Evolutionary conservation across 2,888 invertebrate species (phyloP), one percentile per base, ranked within the genome.

Genomic region (Acronicta leporina): DNA sequence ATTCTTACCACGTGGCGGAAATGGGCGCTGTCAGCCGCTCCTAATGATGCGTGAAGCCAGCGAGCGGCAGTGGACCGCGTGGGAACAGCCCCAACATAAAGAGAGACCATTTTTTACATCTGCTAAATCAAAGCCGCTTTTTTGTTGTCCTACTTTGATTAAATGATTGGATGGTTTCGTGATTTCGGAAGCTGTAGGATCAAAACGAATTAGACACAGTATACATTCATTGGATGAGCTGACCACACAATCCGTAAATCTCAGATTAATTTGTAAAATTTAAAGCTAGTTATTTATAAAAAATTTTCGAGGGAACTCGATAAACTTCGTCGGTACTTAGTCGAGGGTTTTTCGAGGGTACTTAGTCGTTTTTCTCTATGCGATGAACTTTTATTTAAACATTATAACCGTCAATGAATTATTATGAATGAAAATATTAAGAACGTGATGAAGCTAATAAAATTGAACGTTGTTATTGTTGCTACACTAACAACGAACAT

Each of bases 1-100:
- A 73, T 72, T 86, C 84, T 82, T 74, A 83, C 79, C 84, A 83
- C 78, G 82, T 85, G 84, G 83, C 92, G 92, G 92, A 92, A 92
- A 89, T 91, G 89, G 89, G 88, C 85, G 87, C 86, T 83, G 86
- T 82, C 82, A 82, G 82, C 78, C 78, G 85, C 82, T 83, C 83
- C 73, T 85, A 91, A 91, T 90, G 90, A 81, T 73, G 87, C 91
- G 87, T 87, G 85, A 87, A 88, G 79, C 81, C 80, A 75, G 80
- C 80, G 73, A 80, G 81, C 73, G 79, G 70, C 88, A 86, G 86
- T 86, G 86, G 80, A 68, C 79, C 85, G 89, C 89, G 91, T 92
- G 90, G 90, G 91, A 93, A 85, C 77, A 64, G 67, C 65, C 67
- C 53, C 16, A 42, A 61, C 45, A 72, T 70, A 77, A 75, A 73